Conservation (phyloP, 2,888 invertebrate genomes). For the Fabriciana adippe region DNA sequence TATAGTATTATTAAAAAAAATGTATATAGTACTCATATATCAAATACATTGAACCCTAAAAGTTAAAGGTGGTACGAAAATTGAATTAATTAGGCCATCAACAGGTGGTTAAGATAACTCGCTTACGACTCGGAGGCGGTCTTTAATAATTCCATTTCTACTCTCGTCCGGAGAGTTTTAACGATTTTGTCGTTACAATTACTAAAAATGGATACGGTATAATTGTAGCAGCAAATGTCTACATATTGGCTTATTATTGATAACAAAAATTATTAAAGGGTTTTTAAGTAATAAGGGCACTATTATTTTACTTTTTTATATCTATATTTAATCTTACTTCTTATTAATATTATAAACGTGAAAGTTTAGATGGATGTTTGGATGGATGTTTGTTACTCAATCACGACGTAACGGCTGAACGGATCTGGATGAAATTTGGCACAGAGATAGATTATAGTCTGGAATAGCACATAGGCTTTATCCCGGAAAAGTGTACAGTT, state of each 20-base stretch:
- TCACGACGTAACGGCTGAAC: too few relatives aligned
- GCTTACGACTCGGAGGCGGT: constrained; percentile 58
- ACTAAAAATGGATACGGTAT: constrained; percentile 41
- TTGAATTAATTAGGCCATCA: constrained; percentile 76
- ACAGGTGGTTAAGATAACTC: constrained; percentile 73
- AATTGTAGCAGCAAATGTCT: neutral
- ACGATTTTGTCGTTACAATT: constrained; percentile 49
- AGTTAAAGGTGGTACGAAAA: constrained; percentile 55
- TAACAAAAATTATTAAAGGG: neutral
- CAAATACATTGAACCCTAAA: constrained; percentile 45
- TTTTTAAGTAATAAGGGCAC: too few relatives aligned
- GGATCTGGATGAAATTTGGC: too few relatives aligned
- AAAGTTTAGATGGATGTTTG: too few relatives aligned
- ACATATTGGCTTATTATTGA: neutral
- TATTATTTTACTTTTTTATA: neutral
- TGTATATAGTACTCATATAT: constrained; percentile 1
- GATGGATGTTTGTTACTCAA: too few relatives aligned
- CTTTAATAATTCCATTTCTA: constrained; percentile 69
- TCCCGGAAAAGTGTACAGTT: too few relatives aligned
- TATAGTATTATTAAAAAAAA: neutral
- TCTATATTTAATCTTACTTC: too few relatives aligned
- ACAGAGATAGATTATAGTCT: too few relatives aligned
- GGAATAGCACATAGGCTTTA: too few relatives aligned
- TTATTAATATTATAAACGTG: too few relatives aligned
- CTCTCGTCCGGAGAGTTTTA: constrained; percentile 65